Evolutionary conservation across 53 echinoderm and acorn worm genomes (phyloP).

Genomic region (Temnopleurus reevesii): DNA sequence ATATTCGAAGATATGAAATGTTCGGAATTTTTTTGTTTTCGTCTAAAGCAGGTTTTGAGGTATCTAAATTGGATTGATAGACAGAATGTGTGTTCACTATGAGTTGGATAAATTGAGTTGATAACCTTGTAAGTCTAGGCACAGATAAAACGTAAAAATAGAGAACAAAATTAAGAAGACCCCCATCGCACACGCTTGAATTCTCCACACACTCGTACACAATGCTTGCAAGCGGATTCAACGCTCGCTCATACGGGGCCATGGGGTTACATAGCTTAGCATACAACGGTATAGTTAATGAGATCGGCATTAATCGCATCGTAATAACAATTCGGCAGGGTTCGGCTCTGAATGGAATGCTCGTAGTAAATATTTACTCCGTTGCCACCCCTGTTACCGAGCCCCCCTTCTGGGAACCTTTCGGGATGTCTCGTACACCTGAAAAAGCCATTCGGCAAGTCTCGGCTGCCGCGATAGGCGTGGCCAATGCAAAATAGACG

Average conservation of each 20-base stretch:
- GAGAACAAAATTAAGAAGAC: background rate
- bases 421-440: constrained; percentile 35
- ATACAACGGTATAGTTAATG: constrained; percentile 58
- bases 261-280: constrained; percentile 53
- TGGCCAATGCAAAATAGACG: constrained; percentile 38
- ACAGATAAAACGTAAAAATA: constrained; percentile 1
- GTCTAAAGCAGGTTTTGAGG: background rate
- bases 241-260: constrained; percentile 15
- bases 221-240: background rate
- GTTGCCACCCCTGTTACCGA: constrained; percentile 49
- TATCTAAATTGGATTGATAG: background rate
- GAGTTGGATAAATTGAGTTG: background rate
- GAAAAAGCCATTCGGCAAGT: constrained; percentile 30
- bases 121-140: background rate
- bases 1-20: background rate
- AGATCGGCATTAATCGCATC: constrained; percentile 57
- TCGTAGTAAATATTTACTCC: constrained; percentile 50
- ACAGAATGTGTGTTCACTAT: background rate
- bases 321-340: constrained; percentile 61
- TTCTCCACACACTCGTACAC: background rate
- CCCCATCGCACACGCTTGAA: background rate
- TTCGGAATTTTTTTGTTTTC: background rate
- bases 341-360: constrained; percentile 59
- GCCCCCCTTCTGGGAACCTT: constrained; percentile 51
- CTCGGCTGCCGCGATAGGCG: constrained; percentile 45